phyloP scores from a whole-genome alignment of 2,888 invertebrate species.

The Melieria omissa region DNA sequence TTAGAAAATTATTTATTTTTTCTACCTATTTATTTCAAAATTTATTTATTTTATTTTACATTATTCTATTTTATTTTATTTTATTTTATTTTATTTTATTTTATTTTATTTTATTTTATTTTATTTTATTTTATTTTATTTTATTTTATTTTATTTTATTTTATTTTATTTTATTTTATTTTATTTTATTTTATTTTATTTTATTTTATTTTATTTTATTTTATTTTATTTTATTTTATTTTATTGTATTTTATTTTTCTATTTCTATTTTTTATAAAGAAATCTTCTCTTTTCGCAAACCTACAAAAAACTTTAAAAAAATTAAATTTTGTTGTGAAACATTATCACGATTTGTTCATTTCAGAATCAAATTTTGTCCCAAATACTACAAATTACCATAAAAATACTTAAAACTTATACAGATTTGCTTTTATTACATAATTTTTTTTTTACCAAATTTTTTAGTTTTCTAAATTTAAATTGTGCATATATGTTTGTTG shows the following conservation, averaged over 20 bases:
- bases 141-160: background rate
- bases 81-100: background rate
- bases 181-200: conserved; percentile 1
- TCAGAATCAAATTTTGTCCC: background rate
- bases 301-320: background rate
- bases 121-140: background rate
- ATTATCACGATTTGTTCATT: background rate
- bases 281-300: background rate
- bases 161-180: background rate
- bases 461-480: too few relatives aligned
- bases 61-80: background rate
- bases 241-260: background rate
- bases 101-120: background rate
- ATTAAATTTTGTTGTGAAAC: background rate
- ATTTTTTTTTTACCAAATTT: too few relatives aligned
- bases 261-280: background rate
- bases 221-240: background rate
- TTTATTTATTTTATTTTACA: background rate
- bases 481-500: too few relatives aligned
- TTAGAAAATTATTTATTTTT: background rate
- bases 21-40: background rate
- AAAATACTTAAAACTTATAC: too few relatives aligned
- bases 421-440: too few relatives aligned
- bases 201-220: conserved; percentile 6
- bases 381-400: too few relatives aligned